phyloP scores from a whole-genome alignment of 2,113 vertebrate genomes.

The Cyanoderma ruficeps region DNA sequence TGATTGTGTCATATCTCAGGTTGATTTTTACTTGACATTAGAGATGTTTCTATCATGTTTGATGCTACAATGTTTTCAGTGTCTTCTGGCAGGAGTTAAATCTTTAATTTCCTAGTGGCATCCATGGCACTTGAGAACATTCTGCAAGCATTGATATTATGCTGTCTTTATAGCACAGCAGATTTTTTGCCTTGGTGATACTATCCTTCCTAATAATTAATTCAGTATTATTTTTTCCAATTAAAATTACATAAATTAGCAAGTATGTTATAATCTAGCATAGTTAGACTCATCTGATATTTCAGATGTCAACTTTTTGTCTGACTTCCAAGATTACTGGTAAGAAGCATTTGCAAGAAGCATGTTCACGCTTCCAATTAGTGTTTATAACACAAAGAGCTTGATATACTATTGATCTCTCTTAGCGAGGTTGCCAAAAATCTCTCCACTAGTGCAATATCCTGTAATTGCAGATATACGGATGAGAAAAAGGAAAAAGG shows the following conservation, averaged over 20 bases:
- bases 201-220: background rate
- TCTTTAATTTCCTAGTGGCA: background rate
- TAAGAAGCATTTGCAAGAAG: conserved; percentile 49
- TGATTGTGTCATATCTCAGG: background rate
- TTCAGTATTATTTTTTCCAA: background rate
- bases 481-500: background rate
- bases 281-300: background rate
- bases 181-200: background rate
- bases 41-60: background rate
- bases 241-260: background rate
- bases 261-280: background rate
- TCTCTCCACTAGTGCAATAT: conserved; percentile 37
- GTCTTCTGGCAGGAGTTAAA: background rate
- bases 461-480: conserved; percentile 20
- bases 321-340: conserved; percentile 13
- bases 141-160: background rate
- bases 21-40: background rate
- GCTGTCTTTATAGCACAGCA: background rate
- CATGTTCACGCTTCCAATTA: conserved; percentile 29
- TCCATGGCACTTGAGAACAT: background rate
- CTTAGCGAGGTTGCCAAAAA: conserved; percentile 51
- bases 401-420: conserved; percentile 50
- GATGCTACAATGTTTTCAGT: background rate
- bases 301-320: conserved; percentile 24
- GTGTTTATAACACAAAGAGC: conserved; percentile 26